phyloP scores from a whole-genome alignment of 2,113 vertebrate species.

The Formicarius rufipectus region DNA sequence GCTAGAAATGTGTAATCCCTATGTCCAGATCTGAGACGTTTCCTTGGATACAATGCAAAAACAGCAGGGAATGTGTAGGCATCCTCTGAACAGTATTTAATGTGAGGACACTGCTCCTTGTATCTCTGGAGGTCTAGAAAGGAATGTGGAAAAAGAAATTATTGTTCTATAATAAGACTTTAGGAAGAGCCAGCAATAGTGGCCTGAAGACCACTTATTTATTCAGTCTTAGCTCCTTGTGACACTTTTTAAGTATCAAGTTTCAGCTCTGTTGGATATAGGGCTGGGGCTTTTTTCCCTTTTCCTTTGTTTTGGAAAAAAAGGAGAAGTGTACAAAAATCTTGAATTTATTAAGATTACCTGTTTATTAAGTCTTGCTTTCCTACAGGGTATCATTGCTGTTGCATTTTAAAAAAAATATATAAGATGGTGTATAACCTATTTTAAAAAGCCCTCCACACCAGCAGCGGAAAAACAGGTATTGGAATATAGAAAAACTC shows the following conservation, averaged over 20 bases:
- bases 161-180: conserved; percentile 49
- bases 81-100: conserved; percentile 56
- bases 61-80: conserved; percentile 55
- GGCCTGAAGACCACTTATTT: background rate
- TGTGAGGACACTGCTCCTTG: conserved; percentile 12
- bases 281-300: background rate
- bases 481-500: background rate
- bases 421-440: background rate
- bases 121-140: conserved; percentile 57
- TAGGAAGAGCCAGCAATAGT: conserved; percentile 1
- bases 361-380: background rate
- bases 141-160: conserved; percentile 44
- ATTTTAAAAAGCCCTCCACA: background rate
- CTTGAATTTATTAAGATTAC: background rate
- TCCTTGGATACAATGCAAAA: conserved; percentile 72
- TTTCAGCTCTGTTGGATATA: background rate
- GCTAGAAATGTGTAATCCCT: conserved; percentile 69
- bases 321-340: background rate
- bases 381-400: background rate
- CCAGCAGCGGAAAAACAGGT: background rate
- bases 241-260: background rate
- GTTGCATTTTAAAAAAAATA: background rate
- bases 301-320: background rate
- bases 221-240: background rate
- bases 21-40: conserved; percentile 46